Evolutionary conservation across 2,113 vertebrate species (phyloP).

Genomic region (Otolemur garnettii): DNA sequence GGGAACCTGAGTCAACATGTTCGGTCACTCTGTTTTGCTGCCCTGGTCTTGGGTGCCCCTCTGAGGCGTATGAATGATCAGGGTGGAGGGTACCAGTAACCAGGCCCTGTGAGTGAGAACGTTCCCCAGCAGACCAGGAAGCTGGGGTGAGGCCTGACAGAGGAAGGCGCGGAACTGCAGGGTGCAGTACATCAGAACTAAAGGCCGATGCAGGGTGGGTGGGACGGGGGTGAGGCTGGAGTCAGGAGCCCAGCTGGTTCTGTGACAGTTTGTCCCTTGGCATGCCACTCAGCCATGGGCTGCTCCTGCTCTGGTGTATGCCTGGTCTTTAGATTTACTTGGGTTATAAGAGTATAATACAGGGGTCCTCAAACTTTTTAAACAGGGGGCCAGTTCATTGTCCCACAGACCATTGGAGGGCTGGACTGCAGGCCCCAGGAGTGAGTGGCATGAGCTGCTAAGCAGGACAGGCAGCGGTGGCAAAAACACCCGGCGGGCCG

Average conservation of each 20-base stretch:
- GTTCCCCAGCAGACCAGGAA: not conserved
- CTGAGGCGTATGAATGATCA: too few species aligned
- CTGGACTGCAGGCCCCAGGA: too few species aligned
- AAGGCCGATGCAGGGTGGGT: not conserved
- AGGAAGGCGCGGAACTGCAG: not conserved
- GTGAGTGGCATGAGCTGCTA: too few species aligned
- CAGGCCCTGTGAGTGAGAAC: not conserved
- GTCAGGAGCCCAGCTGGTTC: too few species aligned
- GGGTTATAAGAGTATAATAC: not conserved
- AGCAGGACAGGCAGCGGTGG: too few species aligned
- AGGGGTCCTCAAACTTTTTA: too few species aligned
- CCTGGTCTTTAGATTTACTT: rapidly evolving
- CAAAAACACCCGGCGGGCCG: too few species aligned
- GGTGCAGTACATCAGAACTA: not conserved
- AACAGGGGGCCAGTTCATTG: too few species aligned
- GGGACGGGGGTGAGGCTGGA: too few species aligned
- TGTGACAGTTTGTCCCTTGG: not conserved
- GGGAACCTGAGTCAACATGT: rapidly evolving
- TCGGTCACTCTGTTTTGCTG: not conserved
- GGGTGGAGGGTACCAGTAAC: rapidly evolving
- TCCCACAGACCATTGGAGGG: too few species aligned
- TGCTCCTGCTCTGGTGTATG: too few species aligned
- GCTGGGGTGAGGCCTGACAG: not conserved
- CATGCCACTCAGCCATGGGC: not conserved
- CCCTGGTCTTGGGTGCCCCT: not conserved